phyloP scores from a whole-genome alignment of 2,113 vertebrate genomes.

The Mustela lutreola region DNA sequence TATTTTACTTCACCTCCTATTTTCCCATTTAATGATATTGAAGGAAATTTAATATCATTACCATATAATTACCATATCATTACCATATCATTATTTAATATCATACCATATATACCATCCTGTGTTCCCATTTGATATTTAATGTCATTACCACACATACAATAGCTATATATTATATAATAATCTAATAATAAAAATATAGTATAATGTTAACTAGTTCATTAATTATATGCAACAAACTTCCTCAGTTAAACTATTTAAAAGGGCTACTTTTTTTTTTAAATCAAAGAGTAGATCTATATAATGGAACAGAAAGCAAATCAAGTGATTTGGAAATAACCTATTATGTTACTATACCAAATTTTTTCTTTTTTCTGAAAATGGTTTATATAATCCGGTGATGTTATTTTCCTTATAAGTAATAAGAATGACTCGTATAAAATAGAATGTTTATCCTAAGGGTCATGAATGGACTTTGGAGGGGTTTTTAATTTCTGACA shows the following conservation, averaged over 20 bases:
- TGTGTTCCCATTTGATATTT: too few relatives aligned
- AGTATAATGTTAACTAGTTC: background rate
- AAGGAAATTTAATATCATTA: too few relatives aligned
- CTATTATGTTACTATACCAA: background rate
- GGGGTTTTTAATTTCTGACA: background rate
- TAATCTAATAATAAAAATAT: background rate
- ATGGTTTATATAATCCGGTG: background rate
- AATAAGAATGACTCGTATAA: background rate
- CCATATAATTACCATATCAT: too few relatives aligned
- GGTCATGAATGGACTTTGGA: background rate
- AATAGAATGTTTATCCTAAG: background rate
- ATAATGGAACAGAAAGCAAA: background rate
- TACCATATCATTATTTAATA: too few relatives aligned
- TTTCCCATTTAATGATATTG: background rate
- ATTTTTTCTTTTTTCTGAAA: background rate
- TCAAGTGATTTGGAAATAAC: constrained; percentile 5
- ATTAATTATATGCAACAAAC: background rate
- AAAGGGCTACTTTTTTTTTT: background rate
- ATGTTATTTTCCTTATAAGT: constrained; percentile 11
- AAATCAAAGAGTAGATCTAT: background rate
- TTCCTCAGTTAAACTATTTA: background rate
- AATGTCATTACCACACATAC: background rate
- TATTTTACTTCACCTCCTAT: background rate
- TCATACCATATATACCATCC: too few relatives aligned
- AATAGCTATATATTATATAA: background rate